Evolutionary conservation across 1,140 invertebrate species (phyloP).

Genomic region (Triops cancriformis): DNA sequence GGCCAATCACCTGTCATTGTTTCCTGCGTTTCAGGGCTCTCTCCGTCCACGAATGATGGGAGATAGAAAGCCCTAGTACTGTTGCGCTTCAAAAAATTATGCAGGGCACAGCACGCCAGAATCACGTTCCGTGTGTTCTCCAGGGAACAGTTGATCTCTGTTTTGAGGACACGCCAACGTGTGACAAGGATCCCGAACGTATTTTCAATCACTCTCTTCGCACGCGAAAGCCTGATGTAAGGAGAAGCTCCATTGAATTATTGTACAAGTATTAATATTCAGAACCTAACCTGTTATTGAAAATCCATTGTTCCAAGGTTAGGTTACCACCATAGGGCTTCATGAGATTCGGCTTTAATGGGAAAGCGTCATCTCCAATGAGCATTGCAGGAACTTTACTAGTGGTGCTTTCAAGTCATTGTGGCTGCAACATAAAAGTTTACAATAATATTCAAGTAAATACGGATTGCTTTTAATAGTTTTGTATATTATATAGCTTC

Average conservation of each 20-base stretch:
- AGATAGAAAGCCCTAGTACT: background rate
- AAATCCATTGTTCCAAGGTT: too few relatives aligned
- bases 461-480: too few relatives aligned
- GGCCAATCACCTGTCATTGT: conserved; percentile 13
- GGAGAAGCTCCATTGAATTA: background rate
- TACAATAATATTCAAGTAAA: too few relatives aligned
- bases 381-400: conserved; percentile 36
- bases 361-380: conserved; percentile 45
- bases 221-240: conserved; percentile 16
- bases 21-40: background rate
- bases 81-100: background rate
- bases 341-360: conserved; percentile 38
- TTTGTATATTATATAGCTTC: too few relatives aligned
- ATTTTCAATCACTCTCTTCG: conserved; percentile 19
- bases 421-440: too few relatives aligned
- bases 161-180: too few relatives aligned
- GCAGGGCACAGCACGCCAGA: background rate
- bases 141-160: conserved; percentile 31
- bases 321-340: conserved; percentile 40
- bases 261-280: conserved; percentile 12
- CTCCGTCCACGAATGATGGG: background rate
- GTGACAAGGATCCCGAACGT: conserved; percentile 20
- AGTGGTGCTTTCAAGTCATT: conserved; percentile 31
- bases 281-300: conserved; percentile 18
- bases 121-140: background rate